These are phyloP conservation scores for Dendrolimus kikuchii DNA, from an alignment of 1,140 invertebrate genomes.

Conservation along the genomic window DNA sequence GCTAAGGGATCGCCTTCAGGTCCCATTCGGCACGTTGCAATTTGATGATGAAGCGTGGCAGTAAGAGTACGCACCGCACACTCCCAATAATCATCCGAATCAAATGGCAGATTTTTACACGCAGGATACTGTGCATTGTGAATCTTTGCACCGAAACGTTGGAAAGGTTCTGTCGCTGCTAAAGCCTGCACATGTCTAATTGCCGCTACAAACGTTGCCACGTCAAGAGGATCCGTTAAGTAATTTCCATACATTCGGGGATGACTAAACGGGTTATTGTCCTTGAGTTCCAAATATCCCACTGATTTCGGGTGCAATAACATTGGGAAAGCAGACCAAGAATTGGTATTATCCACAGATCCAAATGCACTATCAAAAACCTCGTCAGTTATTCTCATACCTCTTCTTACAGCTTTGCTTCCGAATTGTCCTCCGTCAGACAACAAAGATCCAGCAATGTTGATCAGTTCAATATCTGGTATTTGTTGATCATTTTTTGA, in stretches of 20 bases:
- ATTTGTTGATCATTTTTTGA: slow-evolving; percentile 37
- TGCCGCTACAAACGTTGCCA: slow-evolving; percentile 73
- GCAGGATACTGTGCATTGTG: slow-evolving; percentile 13
- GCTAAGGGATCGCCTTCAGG: slow-evolving; percentile 35
- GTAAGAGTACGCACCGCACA: slow-evolving; percentile 75
- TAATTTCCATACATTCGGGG: slow-evolving; percentile 88
- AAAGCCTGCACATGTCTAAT: slow-evolving; percentile 71
- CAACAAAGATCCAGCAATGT: slow-evolving; percentile 20
- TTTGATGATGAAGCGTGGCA: slow-evolving; percentile 49
- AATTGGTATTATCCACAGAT: slow-evolving; percentile 17
- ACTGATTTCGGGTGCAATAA: slow-evolving; percentile 64
- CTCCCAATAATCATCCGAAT: slow-evolving; percentile 85
- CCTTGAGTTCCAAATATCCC: slow-evolving; percentile 77
- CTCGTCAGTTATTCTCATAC: slow-evolving; percentile 20
- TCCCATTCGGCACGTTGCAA: slow-evolving; percentile 73
- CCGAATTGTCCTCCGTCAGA: slow-evolving; percentile 19
- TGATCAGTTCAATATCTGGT: slow-evolving; percentile 75
- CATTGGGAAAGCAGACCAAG: slow-evolving; percentile 27
- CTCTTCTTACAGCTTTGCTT: slow-evolving; percentile 24
- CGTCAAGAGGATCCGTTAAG: slow-evolving; percentile 75
- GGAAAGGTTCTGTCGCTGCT: slow-evolving; percentile 30
- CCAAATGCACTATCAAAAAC: slow-evolving; percentile 29
- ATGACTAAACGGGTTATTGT: slow-evolving; percentile 79
- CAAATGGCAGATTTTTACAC: slow-evolving; percentile 22
- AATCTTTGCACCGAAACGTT: slow-evolving; percentile 21